Evolutionary conservation across 1,140 invertebrate species (phyloP), one percentile per base, ranked within the genome.

Genomic region (Drosophila lacteicornis): DNA sequence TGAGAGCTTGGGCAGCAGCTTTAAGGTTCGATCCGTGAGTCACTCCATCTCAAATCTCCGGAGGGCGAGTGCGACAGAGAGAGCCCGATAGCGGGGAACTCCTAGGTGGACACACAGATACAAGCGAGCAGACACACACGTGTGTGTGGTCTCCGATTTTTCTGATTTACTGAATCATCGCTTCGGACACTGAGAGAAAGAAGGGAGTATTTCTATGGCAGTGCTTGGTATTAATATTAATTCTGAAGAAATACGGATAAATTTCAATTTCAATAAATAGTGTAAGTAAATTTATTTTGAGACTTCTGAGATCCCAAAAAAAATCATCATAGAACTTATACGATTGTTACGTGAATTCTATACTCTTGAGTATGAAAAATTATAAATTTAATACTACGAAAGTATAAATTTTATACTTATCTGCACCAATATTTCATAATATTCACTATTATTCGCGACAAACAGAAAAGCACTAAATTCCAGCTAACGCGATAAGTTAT

Each of bases 161-260:
- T 40, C 67, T 91, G 83, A 87, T 82, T 75, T 78, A 87, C 84
- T 87, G 83, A 87, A 83, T 87, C 83, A 87, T 87, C 79, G 70
- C 13, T 8, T 0, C 11, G 4, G 25, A 33, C 67, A 70, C 67
- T 55, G 36, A 25, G 49, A 68, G 17, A 70, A 70, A 70, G 2
- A 12, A 2, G 11, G 9, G 9, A 13, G 8, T 43, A 9, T 17
- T 13, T 9, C 15, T n/a, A n/a, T 5, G 6, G 4, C 0, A 15
- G 13, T 3, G 6, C 2, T 3, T 6, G 15, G 15, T 0, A 42
- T 7, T 42, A 12, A 36, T 36, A 42, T 42, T 2, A 42, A 2
- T 5, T 42, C 15, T 7, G 15, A n/a, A n/a, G 40, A 42, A n/a
- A n/a, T 42, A 8, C 9, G 19, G 19, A 19, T 19, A 19, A 19